These are phyloP conservation scores for Oryzias sinensis DNA, from an alignment of 2,797 vertebrate species.

Conservation along the genomic window DNA sequence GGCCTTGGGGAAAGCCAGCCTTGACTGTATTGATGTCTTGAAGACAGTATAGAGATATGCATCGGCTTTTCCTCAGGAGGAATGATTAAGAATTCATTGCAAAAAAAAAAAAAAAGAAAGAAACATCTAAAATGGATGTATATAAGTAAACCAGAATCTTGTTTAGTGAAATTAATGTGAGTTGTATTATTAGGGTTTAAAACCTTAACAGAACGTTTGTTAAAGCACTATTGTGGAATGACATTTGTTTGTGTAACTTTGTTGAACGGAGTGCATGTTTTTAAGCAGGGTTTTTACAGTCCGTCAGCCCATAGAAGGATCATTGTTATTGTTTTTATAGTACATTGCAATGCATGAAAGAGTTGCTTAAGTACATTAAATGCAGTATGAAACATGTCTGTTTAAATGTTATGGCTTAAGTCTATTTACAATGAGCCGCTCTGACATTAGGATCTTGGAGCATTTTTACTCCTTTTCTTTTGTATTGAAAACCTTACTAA, in stretches of 20 bases:
- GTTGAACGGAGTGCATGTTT: conserved; percentile 92
- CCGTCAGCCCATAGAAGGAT: conserved; percentile 80
- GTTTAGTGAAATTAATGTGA: conserved; percentile 70
- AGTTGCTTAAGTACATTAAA: conserved; percentile 89
- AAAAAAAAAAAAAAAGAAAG: conserved; percentile 49
- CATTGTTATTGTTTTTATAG: conserved; percentile 90
- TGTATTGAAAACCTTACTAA: conserved; percentile 37
- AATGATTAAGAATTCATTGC: conserved; percentile 25
- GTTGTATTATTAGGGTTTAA: conserved; percentile 77
- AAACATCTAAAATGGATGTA: conserved; percentile 35
- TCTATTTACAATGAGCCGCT: conserved; percentile 81
- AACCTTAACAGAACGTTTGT: conserved; percentile 73
- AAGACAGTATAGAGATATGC: conserved; percentile 39
- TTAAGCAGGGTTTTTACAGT: conserved; percentile 84
- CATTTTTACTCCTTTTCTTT: conserved; percentile 31
- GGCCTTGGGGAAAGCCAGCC: conserved; percentile 25
- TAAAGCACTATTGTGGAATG: conserved; percentile 76
- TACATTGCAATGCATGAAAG: conserved; percentile 90
- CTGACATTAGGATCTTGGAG: conserved; percentile 66
- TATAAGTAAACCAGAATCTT: conserved; percentile 37
- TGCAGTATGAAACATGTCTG: conserved; percentile 84
- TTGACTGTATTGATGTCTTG: conserved; percentile 42
- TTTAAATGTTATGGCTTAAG: conserved; percentile 88
- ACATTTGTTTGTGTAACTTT: conserved; percentile 83
- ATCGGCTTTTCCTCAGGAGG: conserved; percentile 22